Percentiles rank a stretch among this genome's conserved stretches.
phyloP scores from a whole-genome alignment of 2,113 vertebrate species.

The Emydura subglobosa region DNA sequence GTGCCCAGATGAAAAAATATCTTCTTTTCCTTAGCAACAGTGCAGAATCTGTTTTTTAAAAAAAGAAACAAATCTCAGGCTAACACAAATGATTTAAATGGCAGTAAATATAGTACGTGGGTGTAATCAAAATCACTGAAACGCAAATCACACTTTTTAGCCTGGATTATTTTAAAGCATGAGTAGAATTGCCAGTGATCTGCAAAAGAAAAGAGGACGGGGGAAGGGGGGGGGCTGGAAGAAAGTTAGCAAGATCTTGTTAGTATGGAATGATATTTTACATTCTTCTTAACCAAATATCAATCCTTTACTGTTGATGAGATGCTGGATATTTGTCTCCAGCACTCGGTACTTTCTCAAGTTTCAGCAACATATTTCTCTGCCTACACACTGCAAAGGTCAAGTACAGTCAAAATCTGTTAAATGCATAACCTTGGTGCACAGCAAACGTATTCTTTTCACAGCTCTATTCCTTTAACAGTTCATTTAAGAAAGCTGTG shows the following conservation, averaged over 20 bases:
- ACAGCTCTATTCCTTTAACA: constrained; percentile 64
- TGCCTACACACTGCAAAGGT: constrained; percentile 36
- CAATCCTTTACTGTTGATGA: background rate
- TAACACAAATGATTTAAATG: constrained; percentile 75
- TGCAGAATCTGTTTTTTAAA: constrained; percentile 35
- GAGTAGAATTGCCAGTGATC: constrained; percentile 66
- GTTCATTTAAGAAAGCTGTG: constrained; percentile 62
- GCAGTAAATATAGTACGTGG: constrained; percentile 77
- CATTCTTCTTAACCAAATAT: constrained; percentile 32
- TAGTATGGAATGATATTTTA: background rate
- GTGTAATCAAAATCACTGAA: constrained; percentile 74
- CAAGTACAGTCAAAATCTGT: constrained; percentile 55
- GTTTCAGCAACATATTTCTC: constrained; percentile 37
- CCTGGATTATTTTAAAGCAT: constrained; percentile 69
- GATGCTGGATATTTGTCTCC: background rate
- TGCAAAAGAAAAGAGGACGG: constrained; percentile 17
- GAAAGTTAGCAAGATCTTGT: constrained; percentile 21
- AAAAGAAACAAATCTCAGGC: constrained; percentile 61
- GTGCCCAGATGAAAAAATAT: constrained; percentile 65
- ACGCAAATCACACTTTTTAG: constrained; percentile 57
- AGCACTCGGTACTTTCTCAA: background rate
- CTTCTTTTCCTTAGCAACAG: constrained; percentile 66
- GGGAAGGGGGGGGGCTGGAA: background rate
- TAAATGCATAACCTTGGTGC: constrained; percentile 34
- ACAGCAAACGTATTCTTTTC: constrained; percentile 67